Conservation (phyloP, 2,888 invertebrate genomes). For the Tuberolachnus salignus region DNA sequence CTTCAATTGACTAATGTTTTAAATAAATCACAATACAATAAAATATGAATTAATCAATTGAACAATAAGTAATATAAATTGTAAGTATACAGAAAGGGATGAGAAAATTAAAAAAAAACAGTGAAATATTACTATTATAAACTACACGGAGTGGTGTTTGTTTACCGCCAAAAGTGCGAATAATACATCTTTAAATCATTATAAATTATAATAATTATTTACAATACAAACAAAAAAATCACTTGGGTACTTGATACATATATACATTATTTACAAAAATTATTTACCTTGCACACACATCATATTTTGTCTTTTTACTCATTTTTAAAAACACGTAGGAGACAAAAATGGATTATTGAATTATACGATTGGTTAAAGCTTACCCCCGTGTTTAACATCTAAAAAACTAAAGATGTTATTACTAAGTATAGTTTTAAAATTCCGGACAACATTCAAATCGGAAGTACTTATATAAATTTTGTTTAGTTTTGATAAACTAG, state of each 20-base stretch:
- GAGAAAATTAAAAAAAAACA: not conserved
- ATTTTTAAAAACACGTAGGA: not conserved
- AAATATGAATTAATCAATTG: not conserved
- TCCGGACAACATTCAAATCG: not conserved
- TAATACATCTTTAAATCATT: slow-evolving; percentile 19
- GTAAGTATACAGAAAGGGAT: slow-evolving; percentile 1
- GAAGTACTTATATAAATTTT: not conserved
- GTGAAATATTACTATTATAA: slow-evolving; percentile 25
- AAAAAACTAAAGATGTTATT: too few species aligned
- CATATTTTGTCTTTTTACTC: not conserved
- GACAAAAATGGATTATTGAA: not conserved
- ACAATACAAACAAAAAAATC: slow-evolving; percentile 45
- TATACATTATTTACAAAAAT: slow-evolving; percentile 41
- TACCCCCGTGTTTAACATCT: too few species aligned
- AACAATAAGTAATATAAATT: not conserved
- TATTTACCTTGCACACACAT: slow-evolving; percentile 10
- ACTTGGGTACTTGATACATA: slow-evolving; percentile 20
- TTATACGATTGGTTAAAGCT: not conserved
- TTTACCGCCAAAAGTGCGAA: slow-evolving; percentile 35
- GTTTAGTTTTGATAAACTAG: not conserved
- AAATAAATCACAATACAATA: slow-evolving; percentile 8
- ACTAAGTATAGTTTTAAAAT: not conserved
- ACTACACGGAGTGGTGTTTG: slow-evolving; percentile 13
- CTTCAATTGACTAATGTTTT: slow-evolving; percentile 28
- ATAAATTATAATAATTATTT: slow-evolving; percentile 32